Evolutionary conservation across 2,888 invertebrate species (phyloP).

Genomic region (Hypolimnas misippus): DNA sequence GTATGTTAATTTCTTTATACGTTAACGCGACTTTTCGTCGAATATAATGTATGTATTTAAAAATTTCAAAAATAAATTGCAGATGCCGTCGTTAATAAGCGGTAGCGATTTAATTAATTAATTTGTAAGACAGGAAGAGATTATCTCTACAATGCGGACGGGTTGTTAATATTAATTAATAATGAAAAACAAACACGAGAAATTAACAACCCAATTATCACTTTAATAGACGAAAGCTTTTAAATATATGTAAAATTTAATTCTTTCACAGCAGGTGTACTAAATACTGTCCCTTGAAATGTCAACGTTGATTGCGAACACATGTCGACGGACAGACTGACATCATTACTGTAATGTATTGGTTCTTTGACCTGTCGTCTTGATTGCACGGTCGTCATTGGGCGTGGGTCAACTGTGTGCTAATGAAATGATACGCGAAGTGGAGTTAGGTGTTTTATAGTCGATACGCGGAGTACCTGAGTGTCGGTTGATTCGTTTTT

Average conservation of each 20-base stretch:
- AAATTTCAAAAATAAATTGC: not conserved
- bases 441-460: constrained; percentile 35
- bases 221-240: constrained; percentile 31
- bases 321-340: constrained; percentile 43
- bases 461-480: constrained; percentile 14
- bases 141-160: not conserved
- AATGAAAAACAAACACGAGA: constrained; percentile 13
- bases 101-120: constrained; percentile 13
- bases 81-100: not conserved
- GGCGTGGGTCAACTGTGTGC: constrained; percentile 24
- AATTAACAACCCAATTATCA: constrained; percentile 34
- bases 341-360: constrained; percentile 43
- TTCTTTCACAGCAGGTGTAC: constrained; percentile 33
- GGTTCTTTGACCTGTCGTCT: constrained; percentile 41
- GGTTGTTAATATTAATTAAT: constrained; percentile 4
- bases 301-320: constrained; percentile 45
- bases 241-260: constrained; percentile 25
- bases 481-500: constrained; percentile 19
- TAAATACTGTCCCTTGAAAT: constrained; percentile 31
- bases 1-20: not conserved
- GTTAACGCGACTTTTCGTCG: not conserved
- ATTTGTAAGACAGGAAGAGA: constrained; percentile 3
- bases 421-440: constrained; percentile 35
- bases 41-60: not conserved
- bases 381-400: constrained; percentile 28